Base-by-base conservation (phyloP, 1,140 invertebrate species). In the Pachyrhynchus sulphureomaculatus region DNA sequence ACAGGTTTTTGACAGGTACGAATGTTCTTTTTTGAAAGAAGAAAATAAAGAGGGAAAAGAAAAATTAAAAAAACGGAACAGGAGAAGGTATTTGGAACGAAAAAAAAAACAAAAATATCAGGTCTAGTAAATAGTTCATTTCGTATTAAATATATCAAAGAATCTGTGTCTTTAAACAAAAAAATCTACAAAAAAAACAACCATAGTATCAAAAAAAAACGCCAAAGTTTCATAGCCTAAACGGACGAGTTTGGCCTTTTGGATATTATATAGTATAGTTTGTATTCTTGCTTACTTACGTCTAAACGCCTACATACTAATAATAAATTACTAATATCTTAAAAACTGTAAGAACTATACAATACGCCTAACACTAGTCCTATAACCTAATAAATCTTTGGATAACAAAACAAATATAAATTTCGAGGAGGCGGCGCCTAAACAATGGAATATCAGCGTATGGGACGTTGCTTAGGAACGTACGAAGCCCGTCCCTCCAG, bases 301-400 rank as follows among this genome's bases (percentile, higher is more conserved):
- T 20, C 55, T 58, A 51, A 17, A 21, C 12, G 18, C n/a, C 36
- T 42, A 49, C 13, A 15, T 29, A 9, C 57, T 60, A 42, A 36
- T 56, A 60, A 60, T 60, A 60, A 60, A 60, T 60, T 60, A 60
- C 57, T 51, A 60, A 51, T 41, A 42, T 60, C 57, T 60, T 60
- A 60, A 52, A 61, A 61, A 61, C 58, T 41, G 13, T 52, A 61
- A 17, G 23, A 53, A 20, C 39, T 61, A 53, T 52, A 29, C 48
- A 55, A 15, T 44, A 21, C 26, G 51, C 56, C 12, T 12, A 12
- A 10, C 17, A 12, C 45, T 41, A 59, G 17, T 32, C 9, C 48
- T 61, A 61, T 18, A 58, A 39, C 21, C 29, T 58, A 58, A 48
- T 58, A 58, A 58, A 58, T 58, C 55, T 58, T 58, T 58, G 55